Percentiles rank a stretch among this genome's conserved stretches.
These are phyloP conservation scores for Labeo rohita DNA, from an alignment of 2,113 vertebrate species.

Conservation along the genomic window DNA sequence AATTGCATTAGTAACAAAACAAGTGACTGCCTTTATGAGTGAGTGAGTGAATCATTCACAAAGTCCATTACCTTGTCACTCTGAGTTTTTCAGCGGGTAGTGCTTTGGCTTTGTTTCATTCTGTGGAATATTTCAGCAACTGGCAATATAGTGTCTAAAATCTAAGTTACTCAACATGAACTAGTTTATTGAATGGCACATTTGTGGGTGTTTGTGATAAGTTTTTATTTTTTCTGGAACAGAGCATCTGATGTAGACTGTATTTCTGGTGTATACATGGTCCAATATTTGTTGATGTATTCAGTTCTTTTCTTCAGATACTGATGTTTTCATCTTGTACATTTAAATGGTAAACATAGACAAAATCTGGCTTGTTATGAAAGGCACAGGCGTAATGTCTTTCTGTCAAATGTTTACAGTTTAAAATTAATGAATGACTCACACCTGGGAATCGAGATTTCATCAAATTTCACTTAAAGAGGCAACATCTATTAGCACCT, in stretches of 20 bases:
- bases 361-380: constrained; percentile 34
- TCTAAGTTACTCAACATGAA: not conserved
- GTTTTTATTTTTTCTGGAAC: not conserved
- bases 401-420: constrained; percentile 53
- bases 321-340: not conserved
- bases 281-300: not conserved
- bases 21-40: not conserved
- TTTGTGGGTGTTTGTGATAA: not conserved
- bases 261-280: not conserved
- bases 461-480: constrained; percentile 58
- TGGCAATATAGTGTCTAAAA: not conserved
- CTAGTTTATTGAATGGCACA: not conserved
- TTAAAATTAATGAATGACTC: constrained; percentile 56
- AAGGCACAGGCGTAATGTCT: constrained; percentile 34
- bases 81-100: not conserved
- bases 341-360: constrained; percentile 47
- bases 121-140: not conserved
- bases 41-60: not conserved
- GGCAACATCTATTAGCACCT: constrained; percentile 54
- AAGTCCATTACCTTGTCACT: too few species aligned
- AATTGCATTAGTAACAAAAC: not conserved
- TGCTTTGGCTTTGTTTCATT: not conserved
- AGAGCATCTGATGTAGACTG: not conserved
- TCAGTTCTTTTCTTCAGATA: not conserved
- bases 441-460: constrained; percentile 57